Base-by-base conservation (phyloP, 30 jellyfish, hydroid and myxozoan genomes). In the Nemopilema nomurai region DNA sequence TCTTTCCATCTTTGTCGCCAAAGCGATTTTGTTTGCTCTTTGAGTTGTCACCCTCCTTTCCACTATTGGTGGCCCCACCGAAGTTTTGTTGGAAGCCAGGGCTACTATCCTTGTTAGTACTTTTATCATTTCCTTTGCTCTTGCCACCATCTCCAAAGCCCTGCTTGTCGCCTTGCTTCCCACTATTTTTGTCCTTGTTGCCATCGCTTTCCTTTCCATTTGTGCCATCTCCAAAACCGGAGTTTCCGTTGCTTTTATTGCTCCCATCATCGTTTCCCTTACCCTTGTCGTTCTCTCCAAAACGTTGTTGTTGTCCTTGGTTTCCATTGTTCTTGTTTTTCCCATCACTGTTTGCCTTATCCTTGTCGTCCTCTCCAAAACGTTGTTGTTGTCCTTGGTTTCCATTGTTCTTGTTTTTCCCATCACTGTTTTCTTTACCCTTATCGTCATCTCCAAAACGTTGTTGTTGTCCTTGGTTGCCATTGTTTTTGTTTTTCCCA, bases 1-100 rank as follows among this genome's bases (percentile, higher is more conserved):
- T 30, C 49, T 63, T 76, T 8, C 62, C 86, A 0, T 53, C 73
- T 27, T 28, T 30, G 52, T 63, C 86, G 32, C 25, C 75, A 23
- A n/a, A 23, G 25, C 73, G 57, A 41, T 52, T 13, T 25, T 41
- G 24, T 66, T 74, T 50, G 1, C 41, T 53, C n/a, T 33, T 7
- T 19, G 22, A 26, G 18, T n/a, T 31, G 69, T 33, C 77, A 8
- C 24, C 24, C 51, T 67, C 77, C 6, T 67, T 67, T 4, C 29
- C 29, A 8, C 29, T 18, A 19, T 63, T 24, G 26, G 29, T n/a
- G 28, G 19, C 22, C 4, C 24, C 49, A 23, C 50, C 77, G 24
- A 67, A 67, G 17, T 31, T 67, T 8, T 67, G 77, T 3, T 67
- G 33, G 6, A 8, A 1, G 4, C 50, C 9, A 4, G 19, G 33